Percentiles rank a stretch among this genome's conserved stretches.
Evolutionary conservation across 2,113 vertebrate species (phyloP).

Genomic region (Misgurnus mizolepis): DNA sequence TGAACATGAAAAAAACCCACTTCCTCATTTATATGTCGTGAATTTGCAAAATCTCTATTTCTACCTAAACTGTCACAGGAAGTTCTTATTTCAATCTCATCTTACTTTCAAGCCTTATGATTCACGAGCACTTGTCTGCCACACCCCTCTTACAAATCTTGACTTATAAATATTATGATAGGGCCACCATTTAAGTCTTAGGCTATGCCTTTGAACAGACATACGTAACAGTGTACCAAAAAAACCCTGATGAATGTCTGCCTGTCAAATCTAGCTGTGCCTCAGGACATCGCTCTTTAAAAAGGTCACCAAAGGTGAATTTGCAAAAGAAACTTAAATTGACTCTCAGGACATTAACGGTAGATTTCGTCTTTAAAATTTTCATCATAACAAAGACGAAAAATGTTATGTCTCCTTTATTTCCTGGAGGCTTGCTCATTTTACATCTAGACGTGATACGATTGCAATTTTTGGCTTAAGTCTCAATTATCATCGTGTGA

Average conservation of each 20-base stretch:
- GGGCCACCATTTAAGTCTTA: neutral
- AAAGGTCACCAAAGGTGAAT: neutral
- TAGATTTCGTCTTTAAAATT: too few relatives aligned
- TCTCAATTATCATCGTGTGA: neutral
- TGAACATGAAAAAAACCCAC: too few relatives aligned
- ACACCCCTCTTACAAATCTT: neutral
- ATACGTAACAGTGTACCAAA: neutral
- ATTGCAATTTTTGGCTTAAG: neutral
- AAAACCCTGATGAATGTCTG: neutral
- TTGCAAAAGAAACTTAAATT: neutral
- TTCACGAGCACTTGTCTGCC: neutral
- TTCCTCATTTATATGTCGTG: too few relatives aligned
- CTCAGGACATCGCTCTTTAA: neutral
- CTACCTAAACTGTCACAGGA: neutral
- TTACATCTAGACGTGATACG: neutral
- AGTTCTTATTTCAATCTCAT: neutral
- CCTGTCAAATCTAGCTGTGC: neutral
- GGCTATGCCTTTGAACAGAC: neutral
- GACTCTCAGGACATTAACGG: too few relatives aligned
- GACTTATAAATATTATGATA: neutral
- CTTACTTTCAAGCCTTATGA: neutral
- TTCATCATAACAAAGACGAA: neutral
- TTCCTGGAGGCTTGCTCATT: slow-evolving; percentile 7
- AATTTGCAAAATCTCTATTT: too few relatives aligned
- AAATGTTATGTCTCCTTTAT: neutral